Conservation (phyloP, 2,888 invertebrate genomes). For the Cerastis leucographa region DNA sequence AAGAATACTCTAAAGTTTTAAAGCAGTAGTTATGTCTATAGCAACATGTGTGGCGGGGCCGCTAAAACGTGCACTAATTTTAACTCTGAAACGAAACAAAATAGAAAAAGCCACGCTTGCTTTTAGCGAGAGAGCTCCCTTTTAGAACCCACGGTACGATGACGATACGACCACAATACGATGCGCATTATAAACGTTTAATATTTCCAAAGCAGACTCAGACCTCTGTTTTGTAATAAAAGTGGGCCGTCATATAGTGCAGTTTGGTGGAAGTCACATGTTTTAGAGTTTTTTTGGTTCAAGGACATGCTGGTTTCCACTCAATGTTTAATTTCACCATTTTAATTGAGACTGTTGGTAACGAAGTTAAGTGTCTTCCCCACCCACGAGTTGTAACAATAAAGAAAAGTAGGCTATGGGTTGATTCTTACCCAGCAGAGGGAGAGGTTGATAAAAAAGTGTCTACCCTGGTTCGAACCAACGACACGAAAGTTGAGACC, state of each 20-base stretch:
- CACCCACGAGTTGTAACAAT: neutral
- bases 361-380: neutral
- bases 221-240: neutral
- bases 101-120: slow-evolving; percentile 72
- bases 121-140: slow-evolving; percentile 71
- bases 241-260: neutral
- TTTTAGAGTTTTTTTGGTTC: neutral
- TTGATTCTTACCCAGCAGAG: neutral
- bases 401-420: neutral
- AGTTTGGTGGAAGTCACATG: no score
- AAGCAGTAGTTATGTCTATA: slow-evolving; percentile 39
- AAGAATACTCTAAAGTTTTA: slow-evolving; percentile 39
- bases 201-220: no score
- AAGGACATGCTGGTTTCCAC: neutral
- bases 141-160: slow-evolving; percentile 62
- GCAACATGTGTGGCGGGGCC: slow-evolving; percentile 47
- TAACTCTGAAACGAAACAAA: slow-evolving; percentile 70
- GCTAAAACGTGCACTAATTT: slow-evolving; percentile 73
- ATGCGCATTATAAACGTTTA: neutral
- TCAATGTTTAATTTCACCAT: neutral
- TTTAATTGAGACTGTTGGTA: neutral
- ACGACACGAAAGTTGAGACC: neutral
- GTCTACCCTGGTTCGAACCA: neutral
- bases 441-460: neutral
- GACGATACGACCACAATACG: slow-evolving; percentile 44